These are phyloP conservation scores for Lepilemur ruficaudatus DNA, from an alignment of 2,797 vertebrate species.

Conservation along the genomic window DNA sequence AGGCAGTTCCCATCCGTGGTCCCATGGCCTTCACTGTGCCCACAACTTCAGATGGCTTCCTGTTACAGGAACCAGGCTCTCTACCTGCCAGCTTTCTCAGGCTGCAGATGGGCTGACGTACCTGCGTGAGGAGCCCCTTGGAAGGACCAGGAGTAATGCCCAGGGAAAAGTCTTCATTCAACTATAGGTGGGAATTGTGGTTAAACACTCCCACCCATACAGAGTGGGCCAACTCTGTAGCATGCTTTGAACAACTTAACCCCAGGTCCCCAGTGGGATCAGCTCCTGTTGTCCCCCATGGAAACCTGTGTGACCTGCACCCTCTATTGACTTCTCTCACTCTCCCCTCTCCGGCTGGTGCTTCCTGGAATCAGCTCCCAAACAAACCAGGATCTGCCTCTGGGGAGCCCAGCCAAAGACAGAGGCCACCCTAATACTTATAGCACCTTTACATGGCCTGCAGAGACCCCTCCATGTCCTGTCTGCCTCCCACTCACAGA, in stretches of 20 bases:
- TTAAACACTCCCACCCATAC: not conserved
- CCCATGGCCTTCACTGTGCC: not conserved
- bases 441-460: not conserved
- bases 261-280: too few relatives aligned
- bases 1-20: rapidly evolving
- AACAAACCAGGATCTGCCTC: not conserved
- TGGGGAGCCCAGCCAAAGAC: not conserved
- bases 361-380: not conserved
- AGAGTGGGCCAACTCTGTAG: not conserved
- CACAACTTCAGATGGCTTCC: not conserved
- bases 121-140: not conserved
- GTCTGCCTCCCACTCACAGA: not conserved
- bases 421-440: not conserved
- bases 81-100: not conserved
- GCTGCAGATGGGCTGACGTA: not conserved
- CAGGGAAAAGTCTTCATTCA: not conserved
- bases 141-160: not conserved
- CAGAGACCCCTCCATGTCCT: not conserved
- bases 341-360: not conserved
- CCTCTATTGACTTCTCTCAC: not conserved
- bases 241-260: not conserved
- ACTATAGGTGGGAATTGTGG: not conserved
- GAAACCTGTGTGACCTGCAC: not conserved
- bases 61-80: not conserved
- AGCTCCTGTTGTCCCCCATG: not conserved